These are phyloP conservation scores for Dromius quadrimaculatus DNA, from an alignment of 2,888 invertebrate species.

Conservation along the genomic window DNA sequence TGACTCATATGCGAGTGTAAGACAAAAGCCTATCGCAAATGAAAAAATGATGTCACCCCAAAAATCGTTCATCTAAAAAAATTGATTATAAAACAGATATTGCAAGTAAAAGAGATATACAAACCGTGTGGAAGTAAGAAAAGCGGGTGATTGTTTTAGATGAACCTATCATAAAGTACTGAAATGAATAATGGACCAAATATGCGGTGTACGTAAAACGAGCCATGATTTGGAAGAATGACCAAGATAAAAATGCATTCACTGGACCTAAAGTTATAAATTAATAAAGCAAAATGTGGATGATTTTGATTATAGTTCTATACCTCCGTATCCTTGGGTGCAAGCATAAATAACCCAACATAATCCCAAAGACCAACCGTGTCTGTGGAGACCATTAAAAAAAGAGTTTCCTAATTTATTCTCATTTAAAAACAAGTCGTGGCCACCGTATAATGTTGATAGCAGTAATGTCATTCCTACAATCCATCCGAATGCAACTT, in stretches of 20 bases:
- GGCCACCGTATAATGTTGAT: neutral
- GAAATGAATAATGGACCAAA: constrained; percentile 9
- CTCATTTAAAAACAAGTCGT: neutral
- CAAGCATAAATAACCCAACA: constrained; percentile 55
- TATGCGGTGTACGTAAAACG: constrained; percentile 22
- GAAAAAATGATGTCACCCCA: constrained; percentile 65
- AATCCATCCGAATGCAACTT: constrained; percentile 33
- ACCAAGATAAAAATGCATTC: constrained; percentile 29
- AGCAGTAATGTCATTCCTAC: constrained; percentile 15
- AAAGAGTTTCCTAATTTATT: constrained; percentile 17
- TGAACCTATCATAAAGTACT: neutral
- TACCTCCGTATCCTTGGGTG: constrained; percentile 54
- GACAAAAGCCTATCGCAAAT: constrained; percentile 62
- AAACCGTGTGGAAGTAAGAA: no score
- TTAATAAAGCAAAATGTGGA: neutral
- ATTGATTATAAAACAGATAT: no score
- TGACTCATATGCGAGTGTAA: constrained; percentile 65
- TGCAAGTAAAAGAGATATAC: constrained; percentile 4
- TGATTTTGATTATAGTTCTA: neutral
- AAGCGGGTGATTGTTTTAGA: neutral
- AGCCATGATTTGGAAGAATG: constrained; percentile 14
- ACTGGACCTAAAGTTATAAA: constrained; percentile 3
- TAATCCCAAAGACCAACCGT: constrained; percentile 53
- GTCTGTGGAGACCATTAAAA: constrained; percentile 43
- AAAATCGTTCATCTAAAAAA: constrained; percentile 62